Percentiles rank a stretch among this genome's conserved stretches.
Evolutionary conservation across 2,888 invertebrate genomes (phyloP).

Genomic region (Machimus rusticus): DNA sequence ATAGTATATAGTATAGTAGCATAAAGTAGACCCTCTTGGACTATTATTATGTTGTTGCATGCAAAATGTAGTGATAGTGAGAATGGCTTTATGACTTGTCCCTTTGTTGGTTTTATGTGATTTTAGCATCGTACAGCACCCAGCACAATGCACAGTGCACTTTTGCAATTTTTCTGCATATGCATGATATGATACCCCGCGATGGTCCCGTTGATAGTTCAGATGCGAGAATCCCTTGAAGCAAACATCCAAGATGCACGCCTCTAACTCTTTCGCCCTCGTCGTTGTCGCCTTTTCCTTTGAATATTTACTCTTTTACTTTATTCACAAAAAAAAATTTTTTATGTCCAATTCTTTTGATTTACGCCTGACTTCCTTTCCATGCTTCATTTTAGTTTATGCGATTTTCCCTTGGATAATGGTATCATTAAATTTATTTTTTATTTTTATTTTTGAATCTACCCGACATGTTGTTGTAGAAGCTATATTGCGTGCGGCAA

Average conservation of each 20-base stretch:
- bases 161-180: not conserved
- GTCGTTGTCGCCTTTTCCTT: slow-evolving; percentile 16
- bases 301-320: not conserved
- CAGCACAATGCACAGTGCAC: slow-evolving; percentile 15
- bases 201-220: not conserved
- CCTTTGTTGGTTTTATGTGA: not conserved
- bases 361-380: slow-evolving; percentile 9
- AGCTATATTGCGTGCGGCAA: not conserved
- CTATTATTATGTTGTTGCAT: not conserved
- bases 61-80: not conserved
- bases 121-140: not conserved
- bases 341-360: slow-evolving; percentile 1
- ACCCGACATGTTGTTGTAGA: not conserved
- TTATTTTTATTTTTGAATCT: not conserved
- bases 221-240: not conserved
- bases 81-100: not conserved
- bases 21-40: not conserved
- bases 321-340: not conserved
- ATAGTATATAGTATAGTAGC: not conserved
- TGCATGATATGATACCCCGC: not conserved
- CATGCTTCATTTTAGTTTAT: slow-evolving; percentile 3
- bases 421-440: not conserved
- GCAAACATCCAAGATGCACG: not conserved
- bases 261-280: not conserved
- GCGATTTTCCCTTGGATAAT: not conserved